Conservation (phyloP, 2,797 vertebrate species). For the Brachymystax lenok region DNA sequence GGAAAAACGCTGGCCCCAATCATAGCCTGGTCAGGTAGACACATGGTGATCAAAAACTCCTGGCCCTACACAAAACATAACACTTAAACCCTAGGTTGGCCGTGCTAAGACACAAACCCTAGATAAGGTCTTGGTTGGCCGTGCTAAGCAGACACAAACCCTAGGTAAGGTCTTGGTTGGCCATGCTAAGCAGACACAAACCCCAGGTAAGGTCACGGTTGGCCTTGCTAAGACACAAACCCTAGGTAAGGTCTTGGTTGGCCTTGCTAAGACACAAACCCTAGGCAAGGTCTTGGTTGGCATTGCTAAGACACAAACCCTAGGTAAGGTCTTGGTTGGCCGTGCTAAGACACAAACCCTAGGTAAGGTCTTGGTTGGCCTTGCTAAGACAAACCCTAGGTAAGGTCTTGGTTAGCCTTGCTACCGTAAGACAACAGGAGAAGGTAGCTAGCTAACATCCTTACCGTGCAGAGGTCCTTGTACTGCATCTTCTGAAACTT, state of each 20-base stretch:
- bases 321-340: background rate
- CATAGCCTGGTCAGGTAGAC: background rate
- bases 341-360: background rate
- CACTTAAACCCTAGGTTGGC: background rate
- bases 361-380: background rate
- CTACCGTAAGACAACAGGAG: background rate
- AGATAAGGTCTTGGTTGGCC: background rate
- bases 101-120: background rate
- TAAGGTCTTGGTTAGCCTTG: background rate
- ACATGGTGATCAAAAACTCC: background rate
- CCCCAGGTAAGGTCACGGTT: too few relatives aligned
- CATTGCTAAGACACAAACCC: background rate
- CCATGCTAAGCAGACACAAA: too few relatives aligned
- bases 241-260: too few relatives aligned
- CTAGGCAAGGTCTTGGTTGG: background rate
- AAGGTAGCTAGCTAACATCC: conserved; percentile 30
- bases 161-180: background rate
- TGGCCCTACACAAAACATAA: background rate
- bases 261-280: background rate
- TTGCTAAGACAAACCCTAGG: background rate
- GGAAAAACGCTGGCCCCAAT: background rate
- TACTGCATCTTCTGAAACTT: conserved; percentile 99
- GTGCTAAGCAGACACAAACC: background rate
- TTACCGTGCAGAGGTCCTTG: conserved; percentile 95
- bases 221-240: too few relatives aligned